Evolutionary conservation across 2,797 vertebrate species (phyloP), one percentile per base, ranked within the genome.

Genomic region (Parauchenoglanis ngamensis): DNA sequence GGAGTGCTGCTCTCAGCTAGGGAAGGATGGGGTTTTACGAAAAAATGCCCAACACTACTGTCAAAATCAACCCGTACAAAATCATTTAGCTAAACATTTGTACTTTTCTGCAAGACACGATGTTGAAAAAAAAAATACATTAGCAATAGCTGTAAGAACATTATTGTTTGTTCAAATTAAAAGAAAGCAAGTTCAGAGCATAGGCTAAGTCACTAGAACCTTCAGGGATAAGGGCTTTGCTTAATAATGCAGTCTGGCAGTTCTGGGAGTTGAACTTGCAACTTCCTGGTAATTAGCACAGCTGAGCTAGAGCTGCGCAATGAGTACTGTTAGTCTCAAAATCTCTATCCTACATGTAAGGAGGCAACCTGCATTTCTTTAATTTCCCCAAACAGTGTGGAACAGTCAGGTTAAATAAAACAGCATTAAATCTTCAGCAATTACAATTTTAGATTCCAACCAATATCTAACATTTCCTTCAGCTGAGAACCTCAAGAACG

Each of bases 1-100:
- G 49, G 54, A 85, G 75, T 79, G 65, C n/a, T 80, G 73, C 73
- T 40, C 85, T 61, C 73, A 81, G 85, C 82, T 35, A n/a, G 67
- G 23, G 21, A 63, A 75, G 82, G 61, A 57, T 40, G 40, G 28
- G 25, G 25, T 65, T 40, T 46, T 79, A 80, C 4, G 28, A 54
- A 40, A 61, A 63, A 44, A 65, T 52, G 21, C 12, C 21, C 82
- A 61, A 7, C 59, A 49, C 31, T 80, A 28, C 56, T 23, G 10
- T 57, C 56, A 35, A 12, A 57, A 23, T 59, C 23, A 57, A 35
- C 19, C 31, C 21, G 11, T 61, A 80, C 11, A 65, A 63, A 65
- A 65, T 7, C 28, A 59, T 79, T 23, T 23, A 49, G 6, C 52
- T 78, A 23, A 57, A 78, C n/a, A 78, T 5, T 35, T 31, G 17